Percentiles rank a stretch among this genome's conserved stretches.
Evolutionary conservation across 2,888 invertebrate genomes (phyloP).

Genomic region (Melieria picta): DNA sequence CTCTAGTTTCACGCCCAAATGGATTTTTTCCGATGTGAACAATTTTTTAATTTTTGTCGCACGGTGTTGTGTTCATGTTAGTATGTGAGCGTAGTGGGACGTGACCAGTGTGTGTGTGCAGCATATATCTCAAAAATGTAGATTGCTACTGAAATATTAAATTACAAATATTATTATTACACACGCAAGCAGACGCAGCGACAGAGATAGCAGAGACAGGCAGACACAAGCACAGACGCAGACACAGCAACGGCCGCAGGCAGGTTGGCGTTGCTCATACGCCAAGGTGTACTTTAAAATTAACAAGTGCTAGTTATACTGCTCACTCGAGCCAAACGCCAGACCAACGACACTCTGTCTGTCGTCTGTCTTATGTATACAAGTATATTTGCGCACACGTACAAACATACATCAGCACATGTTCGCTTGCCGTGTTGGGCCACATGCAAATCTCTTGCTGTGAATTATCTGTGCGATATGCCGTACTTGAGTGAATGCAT

Average conservation of each 20-base stretch:
- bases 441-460: no score
- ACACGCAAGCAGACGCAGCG: no score
- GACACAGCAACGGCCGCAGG: slow-evolving; percentile 22
- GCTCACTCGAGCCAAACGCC: neutral
- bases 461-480: no score
- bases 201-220: slow-evolving; percentile 20
- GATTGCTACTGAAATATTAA: slow-evolving; percentile 61
- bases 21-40: no score
- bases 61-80: no score
- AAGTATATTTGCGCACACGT: neutral
- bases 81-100: neutral
- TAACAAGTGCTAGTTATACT: neutral
- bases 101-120: neutral
- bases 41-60: no score
- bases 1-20: no score
- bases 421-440: no score
- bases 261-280: slow-evolving; percentile 3
- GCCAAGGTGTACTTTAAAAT: neutral
- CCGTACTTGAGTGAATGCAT: no score
- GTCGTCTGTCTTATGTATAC: neutral
- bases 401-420: no score
- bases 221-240: slow-evolving; percentile 34
- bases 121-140: slow-evolving; percentile 56
- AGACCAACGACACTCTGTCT: neutral
- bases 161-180: slow-evolving; percentile 43